phyloP scores from a whole-genome alignment of 2,797 vertebrate species.

The Tenualosa ilisha region DNA sequence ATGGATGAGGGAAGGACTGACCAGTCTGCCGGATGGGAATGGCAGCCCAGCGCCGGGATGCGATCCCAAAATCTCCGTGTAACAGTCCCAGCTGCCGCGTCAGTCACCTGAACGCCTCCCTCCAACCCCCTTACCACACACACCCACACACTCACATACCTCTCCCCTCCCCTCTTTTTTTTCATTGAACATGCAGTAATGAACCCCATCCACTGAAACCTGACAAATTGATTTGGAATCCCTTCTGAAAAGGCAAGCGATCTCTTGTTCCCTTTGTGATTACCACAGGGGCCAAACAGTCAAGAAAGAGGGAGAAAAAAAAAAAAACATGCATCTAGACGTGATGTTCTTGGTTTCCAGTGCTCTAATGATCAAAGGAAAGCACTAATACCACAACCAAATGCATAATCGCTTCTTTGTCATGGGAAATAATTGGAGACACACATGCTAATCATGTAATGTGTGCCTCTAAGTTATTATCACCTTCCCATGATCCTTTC shows the following conservation, averaged over 20 bases:
- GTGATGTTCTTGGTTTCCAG: constrained; percentile 12
- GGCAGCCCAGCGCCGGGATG: constrained; percentile 58
- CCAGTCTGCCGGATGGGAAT: constrained; percentile 61
- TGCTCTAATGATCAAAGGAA: constrained; percentile 33
- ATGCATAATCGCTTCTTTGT: background rate
- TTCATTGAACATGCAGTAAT: constrained; percentile 69
- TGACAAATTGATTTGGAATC: constrained; percentile 77
- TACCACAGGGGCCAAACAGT: constrained; percentile 50
- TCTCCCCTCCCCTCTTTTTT: constrained; percentile 40
- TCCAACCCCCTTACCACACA: background rate
- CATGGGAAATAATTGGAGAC: constrained; percentile 16
- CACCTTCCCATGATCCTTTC: background rate
- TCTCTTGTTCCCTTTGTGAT: constrained; percentile 48
- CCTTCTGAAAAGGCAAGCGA: constrained; percentile 63
- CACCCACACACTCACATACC: background rate
- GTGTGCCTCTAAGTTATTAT: background rate
- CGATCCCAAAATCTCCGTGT: constrained; percentile 65
- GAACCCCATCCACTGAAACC: constrained; percentile 64
- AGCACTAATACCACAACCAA: background rate
- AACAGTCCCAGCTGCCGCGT: constrained; percentile 73
- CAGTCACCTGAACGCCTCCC: constrained; percentile 67
- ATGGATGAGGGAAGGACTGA: constrained; percentile 66
- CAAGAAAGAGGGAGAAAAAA: constrained; percentile 56
- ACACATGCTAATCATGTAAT: constrained; percentile 3
- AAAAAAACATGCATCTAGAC: constrained; percentile 20